phyloP scores from a whole-genome alignment of 2,113 vertebrate genomes.

The Synchiropus splendidus region DNA sequence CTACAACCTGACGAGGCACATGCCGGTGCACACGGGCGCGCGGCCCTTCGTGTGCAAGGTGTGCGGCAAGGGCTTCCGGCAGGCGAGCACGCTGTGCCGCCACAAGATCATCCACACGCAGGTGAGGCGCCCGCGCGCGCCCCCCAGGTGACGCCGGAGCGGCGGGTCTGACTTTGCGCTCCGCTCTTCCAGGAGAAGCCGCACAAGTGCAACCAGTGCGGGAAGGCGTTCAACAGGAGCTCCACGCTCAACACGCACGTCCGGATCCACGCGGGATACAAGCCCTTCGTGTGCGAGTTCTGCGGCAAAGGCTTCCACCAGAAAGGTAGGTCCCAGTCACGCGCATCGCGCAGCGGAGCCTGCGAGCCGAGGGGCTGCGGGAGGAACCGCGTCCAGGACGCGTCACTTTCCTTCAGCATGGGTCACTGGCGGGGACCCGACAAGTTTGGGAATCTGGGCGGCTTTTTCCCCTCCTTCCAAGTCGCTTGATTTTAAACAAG shows the following conservation, averaged over 20 bases:
- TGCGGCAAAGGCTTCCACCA: constrained; percentile 99
- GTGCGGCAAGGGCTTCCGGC: constrained; percentile 91
- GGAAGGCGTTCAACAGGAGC: constrained; percentile 98
- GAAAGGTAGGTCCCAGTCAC: constrained; percentile 88
- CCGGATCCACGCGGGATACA: constrained; percentile 95
- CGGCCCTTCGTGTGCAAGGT: constrained; percentile 97
- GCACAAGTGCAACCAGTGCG: constrained; percentile 95
- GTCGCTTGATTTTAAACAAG: constrained; percentile 74
- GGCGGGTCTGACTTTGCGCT: too few species aligned
- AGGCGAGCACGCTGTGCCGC: constrained; percentile 91
- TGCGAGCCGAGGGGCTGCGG: too few species aligned
- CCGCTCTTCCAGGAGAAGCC: constrained; percentile 80
- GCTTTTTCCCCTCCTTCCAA: constrained; percentile 51
- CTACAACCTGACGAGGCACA: constrained; percentile 94
- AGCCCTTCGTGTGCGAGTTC: constrained; percentile 96
- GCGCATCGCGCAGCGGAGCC: background rate
- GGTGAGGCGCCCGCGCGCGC: constrained; percentile 48
- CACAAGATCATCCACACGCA: constrained; percentile 98
- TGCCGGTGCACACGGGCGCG: constrained; percentile 96
- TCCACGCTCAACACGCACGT: constrained; percentile 98
- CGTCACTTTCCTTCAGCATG: constrained; percentile 60
- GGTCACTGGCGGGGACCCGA: constrained; percentile 72
- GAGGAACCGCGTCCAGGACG: constrained; percentile 24
- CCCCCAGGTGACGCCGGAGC: background rate
- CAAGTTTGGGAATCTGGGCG: constrained; percentile 36